phyloP scores from a whole-genome alignment of 2,113 vertebrate genomes.

The Rhodinocichla rosea region DNA sequence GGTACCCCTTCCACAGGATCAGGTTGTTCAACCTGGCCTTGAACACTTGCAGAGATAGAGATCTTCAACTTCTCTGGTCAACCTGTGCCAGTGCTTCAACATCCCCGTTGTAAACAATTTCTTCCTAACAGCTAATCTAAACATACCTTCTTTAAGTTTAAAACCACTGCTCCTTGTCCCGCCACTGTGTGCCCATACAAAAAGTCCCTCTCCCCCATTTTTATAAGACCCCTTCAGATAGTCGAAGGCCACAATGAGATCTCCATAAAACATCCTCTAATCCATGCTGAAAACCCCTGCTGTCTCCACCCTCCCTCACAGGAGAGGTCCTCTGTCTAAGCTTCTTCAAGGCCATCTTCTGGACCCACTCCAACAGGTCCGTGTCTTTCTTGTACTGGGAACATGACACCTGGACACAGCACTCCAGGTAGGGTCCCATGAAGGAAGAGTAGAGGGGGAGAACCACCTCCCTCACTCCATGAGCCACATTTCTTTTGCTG shows the following conservation, averaged over 20 bases:
- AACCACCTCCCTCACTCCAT: not conserved
- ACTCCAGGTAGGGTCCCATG: not conserved
- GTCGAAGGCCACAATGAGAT: accelerated
- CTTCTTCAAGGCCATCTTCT: not conserved
- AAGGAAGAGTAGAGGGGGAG: not conserved
- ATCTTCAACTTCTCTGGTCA: not conserved
- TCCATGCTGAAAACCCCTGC: not conserved
- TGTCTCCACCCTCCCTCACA: not conserved
- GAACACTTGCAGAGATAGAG: not conserved
- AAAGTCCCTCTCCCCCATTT: not conserved
- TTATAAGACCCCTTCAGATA: not conserved
- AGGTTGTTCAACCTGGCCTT: not conserved
- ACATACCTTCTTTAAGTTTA: not conserved
- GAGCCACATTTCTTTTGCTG: not conserved
- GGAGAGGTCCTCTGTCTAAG: not conserved
- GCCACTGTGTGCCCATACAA: not conserved
- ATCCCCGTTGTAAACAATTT: not conserved
- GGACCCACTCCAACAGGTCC: not conserved
- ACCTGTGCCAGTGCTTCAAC: not conserved
- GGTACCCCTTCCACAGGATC: not conserved
- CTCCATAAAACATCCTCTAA: not conserved
- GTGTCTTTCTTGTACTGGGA: not conserved
- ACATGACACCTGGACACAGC: not conserved
- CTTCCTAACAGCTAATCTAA: not conserved
- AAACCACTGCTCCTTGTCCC: not conserved